phyloP scores from a whole-genome alignment of 2,888 invertebrate genomes.

The Drosophila birchii region DNA sequence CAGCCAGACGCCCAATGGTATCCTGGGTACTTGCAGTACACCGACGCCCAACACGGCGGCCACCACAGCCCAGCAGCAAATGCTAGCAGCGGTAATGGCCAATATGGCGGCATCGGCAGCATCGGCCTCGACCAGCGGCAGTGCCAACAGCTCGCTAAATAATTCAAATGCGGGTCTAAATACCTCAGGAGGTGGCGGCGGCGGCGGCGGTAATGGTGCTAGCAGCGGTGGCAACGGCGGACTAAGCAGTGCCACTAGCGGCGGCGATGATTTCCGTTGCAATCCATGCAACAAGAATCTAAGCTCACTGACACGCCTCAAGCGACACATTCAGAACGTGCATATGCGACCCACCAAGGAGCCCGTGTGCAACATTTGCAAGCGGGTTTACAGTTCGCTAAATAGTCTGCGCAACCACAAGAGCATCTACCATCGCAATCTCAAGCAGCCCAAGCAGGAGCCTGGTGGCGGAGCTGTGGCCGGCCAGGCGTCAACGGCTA shows the following conservation, averaged over 20 bases:
- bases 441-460: slow-evolving; percentile 88
- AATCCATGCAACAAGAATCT: slow-evolving; percentile 96
- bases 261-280: slow-evolving; percentile 94
- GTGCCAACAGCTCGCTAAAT: slow-evolving; percentile 68
- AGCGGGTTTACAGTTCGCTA: slow-evolving; percentile 95
- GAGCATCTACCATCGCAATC: slow-evolving; percentile 95
- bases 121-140: slow-evolving; percentile 74
- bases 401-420: slow-evolving; percentile 96
- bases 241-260: slow-evolving; percentile 77
- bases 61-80: slow-evolving; percentile 75
- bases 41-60: slow-evolving; percentile 54
- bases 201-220: slow-evolving; percentile 76
- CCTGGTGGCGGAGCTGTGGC: slow-evolving; percentile 49
- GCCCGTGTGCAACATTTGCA: slow-evolving; percentile 96
- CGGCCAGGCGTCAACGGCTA: slow-evolving; percentile 38
- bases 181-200: slow-evolving; percentile 58
- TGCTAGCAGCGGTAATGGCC: slow-evolving; percentile 82
- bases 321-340: slow-evolving; percentile 96
- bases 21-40: slow-evolving; percentile 60
- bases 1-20: slow-evolving; percentile 63
- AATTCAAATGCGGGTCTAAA: slow-evolving; percentile 62
- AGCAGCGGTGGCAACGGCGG: slow-evolving; percentile 50
- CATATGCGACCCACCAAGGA: slow-evolving; percentile 95
- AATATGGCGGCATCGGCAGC: slow-evolving; percentile 76
- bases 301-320: slow-evolving; percentile 93